phyloP scores from a whole-genome alignment of 2,797 vertebrate genomes.

The Sebastes trivittatus region DNA sequence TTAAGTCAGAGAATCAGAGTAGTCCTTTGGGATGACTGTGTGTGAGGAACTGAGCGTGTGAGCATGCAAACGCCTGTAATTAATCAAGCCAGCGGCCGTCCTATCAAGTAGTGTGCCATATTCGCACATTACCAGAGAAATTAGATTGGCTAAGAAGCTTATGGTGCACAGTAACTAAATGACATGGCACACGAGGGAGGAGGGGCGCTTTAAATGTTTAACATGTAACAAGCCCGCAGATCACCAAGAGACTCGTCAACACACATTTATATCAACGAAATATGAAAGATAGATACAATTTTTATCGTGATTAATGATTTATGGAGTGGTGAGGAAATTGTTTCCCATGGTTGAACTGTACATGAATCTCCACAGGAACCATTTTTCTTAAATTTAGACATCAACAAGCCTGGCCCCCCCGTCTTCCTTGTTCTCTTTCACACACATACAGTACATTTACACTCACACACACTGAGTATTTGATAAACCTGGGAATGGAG shows the following conservation, averaged over 20 bases:
- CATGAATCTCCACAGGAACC: conserved; percentile 20
- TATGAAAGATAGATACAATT: conserved; percentile 13
- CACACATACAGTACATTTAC: conserved; percentile 6
- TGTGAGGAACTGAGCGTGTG: conserved; percentile 4
- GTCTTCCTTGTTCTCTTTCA: conserved; percentile 12
- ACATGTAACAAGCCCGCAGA: conserved; percentile 19
- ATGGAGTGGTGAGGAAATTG: conserved; percentile 11
- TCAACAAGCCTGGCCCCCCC: neutral
- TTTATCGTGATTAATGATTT: conserved; percentile 40
- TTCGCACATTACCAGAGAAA: conserved; percentile 61
- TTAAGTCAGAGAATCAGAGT: conserved; percentile 17
- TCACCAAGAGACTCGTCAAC: neutral
- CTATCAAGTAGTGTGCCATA: conserved; percentile 36
- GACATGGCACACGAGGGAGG: conserved; percentile 10
- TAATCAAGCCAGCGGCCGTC: conserved; percentile 46
- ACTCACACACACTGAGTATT: conserved; percentile 51
- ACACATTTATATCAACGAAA: conserved; percentile 22
- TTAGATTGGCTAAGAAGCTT: conserved; percentile 64
- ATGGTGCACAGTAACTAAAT: conserved; percentile 33
- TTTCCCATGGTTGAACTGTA: conserved; percentile 26
- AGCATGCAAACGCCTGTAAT: conserved; percentile 31
- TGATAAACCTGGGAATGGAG: conserved; percentile 73
- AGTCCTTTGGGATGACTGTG: neutral
- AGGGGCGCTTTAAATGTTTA: conserved; percentile 36
- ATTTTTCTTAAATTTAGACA: conserved; percentile 27